Conservation (phyloP, 2,797 vertebrate species). For the Leptoclinus maculatus region DNA sequence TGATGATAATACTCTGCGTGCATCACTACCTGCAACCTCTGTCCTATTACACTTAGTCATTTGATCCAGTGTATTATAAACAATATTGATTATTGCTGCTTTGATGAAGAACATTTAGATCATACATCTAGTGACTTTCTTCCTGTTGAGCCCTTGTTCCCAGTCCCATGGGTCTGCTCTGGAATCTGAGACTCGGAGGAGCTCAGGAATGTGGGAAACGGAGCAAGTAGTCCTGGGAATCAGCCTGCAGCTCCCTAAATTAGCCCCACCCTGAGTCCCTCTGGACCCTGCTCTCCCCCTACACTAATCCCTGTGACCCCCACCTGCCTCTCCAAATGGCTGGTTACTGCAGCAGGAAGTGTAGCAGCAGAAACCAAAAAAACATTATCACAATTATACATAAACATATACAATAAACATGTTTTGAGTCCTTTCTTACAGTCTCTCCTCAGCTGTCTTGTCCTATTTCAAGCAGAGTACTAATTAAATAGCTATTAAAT, state of each 20-base stretch:
- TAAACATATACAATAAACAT: neutral
- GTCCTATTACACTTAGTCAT: neutral
- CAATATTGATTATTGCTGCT: neutral
- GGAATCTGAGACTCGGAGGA: conserved; percentile 47
- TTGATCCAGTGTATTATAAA: neutral
- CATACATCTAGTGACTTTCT: neutral
- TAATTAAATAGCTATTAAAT: too few species aligned
- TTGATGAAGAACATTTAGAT: neutral
- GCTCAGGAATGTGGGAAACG: conserved; percentile 65
- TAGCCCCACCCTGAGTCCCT: conserved; percentile 23
- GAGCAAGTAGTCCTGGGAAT: conserved; percentile 48
- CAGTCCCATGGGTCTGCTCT: conserved; percentile 11
- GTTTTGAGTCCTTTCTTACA: neutral
- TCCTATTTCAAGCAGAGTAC: neutral
- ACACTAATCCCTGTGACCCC: conserved; percentile 1
- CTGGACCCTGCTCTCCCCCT: neutral
- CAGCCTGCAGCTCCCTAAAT: conserved; percentile 32
- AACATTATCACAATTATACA: neutral
- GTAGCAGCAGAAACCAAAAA: neutral
- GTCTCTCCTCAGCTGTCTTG: neutral
- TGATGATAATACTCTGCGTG: neutral
- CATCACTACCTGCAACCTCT: neutral
- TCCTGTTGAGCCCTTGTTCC: conserved; percentile 8
- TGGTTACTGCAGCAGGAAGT: conserved; percentile 29
- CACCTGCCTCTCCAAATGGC: conserved; percentile 15